A percentile compares a stretch with the other conserved stretches of the same genome.
Conservation (phyloP, 2,113 vertebrate species). For the Steatornis caripensis region DNA sequence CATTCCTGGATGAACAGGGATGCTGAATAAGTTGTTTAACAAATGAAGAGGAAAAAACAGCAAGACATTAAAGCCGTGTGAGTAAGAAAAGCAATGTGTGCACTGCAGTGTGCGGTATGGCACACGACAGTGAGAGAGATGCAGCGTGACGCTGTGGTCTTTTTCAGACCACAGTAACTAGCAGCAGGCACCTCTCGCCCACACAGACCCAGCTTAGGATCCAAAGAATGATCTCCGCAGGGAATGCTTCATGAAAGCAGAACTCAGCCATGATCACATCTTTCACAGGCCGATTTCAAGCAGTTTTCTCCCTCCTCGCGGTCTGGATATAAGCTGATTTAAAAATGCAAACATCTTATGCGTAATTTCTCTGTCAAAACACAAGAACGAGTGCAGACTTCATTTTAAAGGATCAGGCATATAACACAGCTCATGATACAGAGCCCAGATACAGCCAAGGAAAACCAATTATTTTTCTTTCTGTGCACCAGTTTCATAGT, state of each 20-base stretch:
- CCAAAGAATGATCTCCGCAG: background rate
- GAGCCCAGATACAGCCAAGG: background rate
- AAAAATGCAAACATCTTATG: background rate
- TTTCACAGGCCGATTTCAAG: background rate
- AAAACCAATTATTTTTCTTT: background rate
- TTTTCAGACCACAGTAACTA: background rate
- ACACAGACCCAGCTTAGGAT: background rate
- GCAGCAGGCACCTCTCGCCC: background rate
- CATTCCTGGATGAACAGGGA: background rate
- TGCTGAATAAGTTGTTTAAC: background rate
- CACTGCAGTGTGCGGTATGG: background rate
- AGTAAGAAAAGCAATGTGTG: background rate
- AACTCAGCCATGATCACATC: background rate
- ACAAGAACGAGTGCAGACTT: background rate
- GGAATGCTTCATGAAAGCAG: background rate
- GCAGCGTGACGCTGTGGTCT: background rate
- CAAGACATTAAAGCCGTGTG: background rate
- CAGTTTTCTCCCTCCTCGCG: background rate
- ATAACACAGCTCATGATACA: background rate
- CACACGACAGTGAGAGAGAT: background rate
- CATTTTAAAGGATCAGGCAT: background rate
- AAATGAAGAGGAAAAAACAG: background rate
- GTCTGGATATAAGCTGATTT: background rate
- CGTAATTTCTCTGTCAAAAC: background rate
- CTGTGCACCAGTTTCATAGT: background rate